A percentile compares a stretch with the other conserved stretches of the same genome.
These are phyloP conservation scores for Drosophila melanogaster DNA, from an alignment of 1,140 invertebrate species.

Conservation along the genomic window DNA sequence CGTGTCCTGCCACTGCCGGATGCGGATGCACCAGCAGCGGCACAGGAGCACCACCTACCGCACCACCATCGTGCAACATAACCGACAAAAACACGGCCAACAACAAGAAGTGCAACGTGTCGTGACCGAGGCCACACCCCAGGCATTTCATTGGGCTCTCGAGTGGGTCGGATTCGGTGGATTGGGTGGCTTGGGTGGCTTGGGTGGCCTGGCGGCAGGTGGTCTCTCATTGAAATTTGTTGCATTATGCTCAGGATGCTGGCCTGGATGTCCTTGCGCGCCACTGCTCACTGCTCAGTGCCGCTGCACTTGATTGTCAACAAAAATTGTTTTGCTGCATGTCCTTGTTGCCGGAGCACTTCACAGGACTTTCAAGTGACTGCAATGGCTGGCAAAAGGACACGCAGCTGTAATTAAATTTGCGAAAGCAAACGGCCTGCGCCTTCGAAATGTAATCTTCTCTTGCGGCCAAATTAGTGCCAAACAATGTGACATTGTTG, in stretches of 20 bases:
- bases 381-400: conserved; percentile 67
- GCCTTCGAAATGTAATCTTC: conserved; percentile 25
- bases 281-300: conserved; percentile 5
- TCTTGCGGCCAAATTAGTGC: conserved; percentile 46
- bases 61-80: conserved; percentile 21
- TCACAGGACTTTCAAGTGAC: conserved; percentile 62
- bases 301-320: conserved; percentile 73
- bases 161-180: conserved; percentile 23
- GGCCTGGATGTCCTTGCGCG: conserved; percentile 58
- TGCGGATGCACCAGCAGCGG: conserved; percentile 49
- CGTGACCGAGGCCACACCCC: conserved; percentile 66
- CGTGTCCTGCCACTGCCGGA: conserved; percentile 55
- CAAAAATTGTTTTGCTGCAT: conserved; percentile 72
- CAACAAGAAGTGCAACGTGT: conserved; percentile 60
- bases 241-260: conserved; percentile 72
- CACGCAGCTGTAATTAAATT: conserved; percentile 74
- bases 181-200: background rate
- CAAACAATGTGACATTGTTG: conserved; percentile 55
- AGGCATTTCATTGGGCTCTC: conserved; percentile 50
- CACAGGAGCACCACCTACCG: background rate
- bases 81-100: conserved; percentile 45
- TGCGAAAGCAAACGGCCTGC: conserved; percentile 33
- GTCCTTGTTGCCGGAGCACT: conserved; percentile 49
- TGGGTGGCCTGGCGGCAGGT: conserved; percentile 41
- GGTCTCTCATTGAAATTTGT: conserved; percentile 77